phyloP scores from a whole-genome alignment of 2,113 vertebrate genomes.

The Panurus biarmicus region DNA sequence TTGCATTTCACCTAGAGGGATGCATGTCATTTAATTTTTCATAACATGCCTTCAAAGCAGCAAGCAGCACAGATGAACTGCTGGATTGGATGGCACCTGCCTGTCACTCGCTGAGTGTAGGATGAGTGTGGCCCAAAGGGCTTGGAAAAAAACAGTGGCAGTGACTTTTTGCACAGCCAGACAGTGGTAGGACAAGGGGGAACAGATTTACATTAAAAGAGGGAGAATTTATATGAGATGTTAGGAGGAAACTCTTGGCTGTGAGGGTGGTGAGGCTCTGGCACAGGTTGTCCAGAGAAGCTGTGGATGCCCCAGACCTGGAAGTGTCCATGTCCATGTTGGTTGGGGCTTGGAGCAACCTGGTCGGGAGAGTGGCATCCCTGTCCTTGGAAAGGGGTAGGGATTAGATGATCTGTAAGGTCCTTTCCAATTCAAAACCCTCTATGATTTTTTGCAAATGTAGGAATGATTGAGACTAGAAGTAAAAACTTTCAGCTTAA shows the following conservation, averaged over 20 bases:
- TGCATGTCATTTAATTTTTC: accelerated
- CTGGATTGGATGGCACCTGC: background rate
- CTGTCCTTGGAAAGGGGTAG: background rate
- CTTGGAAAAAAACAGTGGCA: background rate
- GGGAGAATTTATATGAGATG: background rate
- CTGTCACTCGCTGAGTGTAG: background rate
- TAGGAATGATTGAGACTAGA: background rate
- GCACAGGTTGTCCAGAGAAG: background rate
- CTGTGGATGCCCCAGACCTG: background rate
- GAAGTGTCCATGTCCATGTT: background rate
- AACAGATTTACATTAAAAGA: background rate
- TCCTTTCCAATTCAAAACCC: background rate
- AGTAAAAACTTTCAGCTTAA: background rate
- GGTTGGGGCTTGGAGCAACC: background rate
- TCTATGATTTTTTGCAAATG: background rate
- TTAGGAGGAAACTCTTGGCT: background rate
- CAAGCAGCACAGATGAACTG: background rate
- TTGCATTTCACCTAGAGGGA: background rate
- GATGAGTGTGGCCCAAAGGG: no score
- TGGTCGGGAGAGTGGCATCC: background rate
- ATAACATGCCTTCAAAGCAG: background rate
- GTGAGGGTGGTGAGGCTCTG: background rate
- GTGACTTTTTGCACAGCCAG: background rate
- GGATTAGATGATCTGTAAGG: background rate
- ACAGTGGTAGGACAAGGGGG: no score